A percentile compares a stretch with the other conserved stretches of the same genome.
Conservation (phyloP, 2,797 vertebrate species). For the Neopelma chrysocephalum region DNA sequence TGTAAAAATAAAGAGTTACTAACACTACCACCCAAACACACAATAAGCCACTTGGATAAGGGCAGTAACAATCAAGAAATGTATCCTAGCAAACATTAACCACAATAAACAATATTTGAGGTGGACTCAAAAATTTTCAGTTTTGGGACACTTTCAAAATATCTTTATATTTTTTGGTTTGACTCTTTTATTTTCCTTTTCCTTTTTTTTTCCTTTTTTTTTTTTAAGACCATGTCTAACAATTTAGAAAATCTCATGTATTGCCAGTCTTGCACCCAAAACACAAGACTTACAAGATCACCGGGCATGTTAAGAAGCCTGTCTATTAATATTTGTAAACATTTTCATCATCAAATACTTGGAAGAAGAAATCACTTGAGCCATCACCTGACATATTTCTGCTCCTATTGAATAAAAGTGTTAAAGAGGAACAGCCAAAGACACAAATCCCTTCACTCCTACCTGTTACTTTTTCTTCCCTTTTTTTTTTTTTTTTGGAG, state of each 20-base stretch:
- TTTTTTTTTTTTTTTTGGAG: neutral
- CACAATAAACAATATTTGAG: neutral
- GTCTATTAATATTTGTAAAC: neutral
- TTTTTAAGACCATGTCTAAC: neutral
- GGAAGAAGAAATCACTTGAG: neutral
- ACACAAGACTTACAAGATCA: neutral
- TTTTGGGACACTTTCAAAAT: neutral
- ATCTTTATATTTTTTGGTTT: neutral
- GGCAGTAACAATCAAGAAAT: neutral
- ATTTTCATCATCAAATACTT: neutral
- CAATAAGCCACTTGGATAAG: neutral
- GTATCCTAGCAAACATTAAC: neutral
- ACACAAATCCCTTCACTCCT: neutral
- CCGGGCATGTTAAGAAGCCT: neutral
- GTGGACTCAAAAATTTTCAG: neutral
- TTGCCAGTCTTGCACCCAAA: neutral
- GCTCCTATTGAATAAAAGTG: neutral
- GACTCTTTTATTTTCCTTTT: accelerated
- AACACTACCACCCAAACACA: neutral
- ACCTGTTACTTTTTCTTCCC: neutral
- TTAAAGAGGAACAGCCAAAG: neutral
- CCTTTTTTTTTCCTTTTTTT: neutral
- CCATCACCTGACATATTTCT: neutral
- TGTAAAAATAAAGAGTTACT: neutral
- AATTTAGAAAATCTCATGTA: neutral